Conservation (phyloP, 1,140 invertebrate species). For the silkworm (Bombyx mori) region DNA sequence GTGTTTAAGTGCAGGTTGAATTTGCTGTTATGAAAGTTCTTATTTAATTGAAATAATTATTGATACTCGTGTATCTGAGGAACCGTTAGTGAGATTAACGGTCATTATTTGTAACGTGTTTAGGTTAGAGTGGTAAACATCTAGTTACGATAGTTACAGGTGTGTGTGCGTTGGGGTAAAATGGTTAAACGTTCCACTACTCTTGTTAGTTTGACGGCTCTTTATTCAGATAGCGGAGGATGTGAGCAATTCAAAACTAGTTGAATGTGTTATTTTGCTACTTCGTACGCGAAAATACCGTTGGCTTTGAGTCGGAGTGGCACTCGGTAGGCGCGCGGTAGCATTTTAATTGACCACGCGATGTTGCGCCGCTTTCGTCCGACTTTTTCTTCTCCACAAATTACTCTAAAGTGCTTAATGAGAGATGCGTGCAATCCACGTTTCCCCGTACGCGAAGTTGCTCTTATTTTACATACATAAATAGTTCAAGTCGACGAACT, state of each 20-base stretch:
- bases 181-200: conserved; percentile 6
- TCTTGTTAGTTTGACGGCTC: conserved; percentile 7
- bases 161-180: background rate
- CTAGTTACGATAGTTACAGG: background rate
- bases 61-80: too few relatives aligned
- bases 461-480: conserved; percentile 69
- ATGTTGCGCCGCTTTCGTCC: conserved; percentile 52
- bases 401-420: conserved; percentile 71
- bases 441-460: conserved; percentile 63
- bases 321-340: conserved; percentile 34
- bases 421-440: conserved; percentile 67
- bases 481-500: conserved; percentile 64
- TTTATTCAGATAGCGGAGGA: conserved; percentile 32
- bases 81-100: too few relatives aligned
- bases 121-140: background rate
- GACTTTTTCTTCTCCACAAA: conserved; percentile 66
- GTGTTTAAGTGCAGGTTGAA: too few relatives aligned
- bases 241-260: conserved; percentile 47
- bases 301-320: conserved; percentile 32
- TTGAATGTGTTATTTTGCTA: conserved; percentile 32
- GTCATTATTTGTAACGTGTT: too few relatives aligned
- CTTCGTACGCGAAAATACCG: conserved; percentile 44
- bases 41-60: too few relatives aligned
- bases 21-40: too few relatives aligned
- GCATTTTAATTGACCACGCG: conserved; percentile 70